phyloP scores from a whole-genome alignment of 2,888 invertebrate genomes.

The Melanchra persicariae region DNA sequence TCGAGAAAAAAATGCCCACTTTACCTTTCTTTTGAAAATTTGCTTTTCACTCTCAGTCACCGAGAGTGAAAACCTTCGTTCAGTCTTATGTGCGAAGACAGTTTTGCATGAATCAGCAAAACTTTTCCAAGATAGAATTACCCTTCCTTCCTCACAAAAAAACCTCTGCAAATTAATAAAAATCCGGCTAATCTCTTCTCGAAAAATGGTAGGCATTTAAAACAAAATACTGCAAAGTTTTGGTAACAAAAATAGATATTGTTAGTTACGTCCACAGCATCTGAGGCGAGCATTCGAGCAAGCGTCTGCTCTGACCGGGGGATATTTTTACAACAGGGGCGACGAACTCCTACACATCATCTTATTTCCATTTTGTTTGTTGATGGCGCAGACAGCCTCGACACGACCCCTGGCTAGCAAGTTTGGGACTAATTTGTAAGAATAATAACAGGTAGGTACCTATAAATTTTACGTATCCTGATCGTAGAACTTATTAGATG shows the following conservation, averaged over 20 bases:
- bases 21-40: no score
- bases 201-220: conserved; percentile 20
- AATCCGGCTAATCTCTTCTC: background rate
- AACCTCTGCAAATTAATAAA: background rate
- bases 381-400: conserved; percentile 45
- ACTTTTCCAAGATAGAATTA: background rate
- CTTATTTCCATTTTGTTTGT: conserved; percentile 60
- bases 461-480: background rate
- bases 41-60: no score
- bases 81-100: no score
- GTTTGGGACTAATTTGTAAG: conserved; percentile 19
- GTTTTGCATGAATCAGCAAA: background rate
- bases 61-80: no score
- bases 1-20: background rate
- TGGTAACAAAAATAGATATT: conserved; percentile 58
- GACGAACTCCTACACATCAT: conserved; percentile 65
- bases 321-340: conserved; percentile 73
- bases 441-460: conserved; percentile 16
- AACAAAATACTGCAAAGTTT: conserved; percentile 39
- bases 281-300: conserved; percentile 45
- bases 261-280: conserved; percentile 55
- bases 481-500: no score
- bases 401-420: conserved; percentile 48
- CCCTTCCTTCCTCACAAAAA: background rate
- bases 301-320: conserved; percentile 56